These are phyloP conservation scores for Panurus biarmicus DNA, from an alignment of 2,113 vertebrate genomes.

Conservation along the genomic window DNA sequence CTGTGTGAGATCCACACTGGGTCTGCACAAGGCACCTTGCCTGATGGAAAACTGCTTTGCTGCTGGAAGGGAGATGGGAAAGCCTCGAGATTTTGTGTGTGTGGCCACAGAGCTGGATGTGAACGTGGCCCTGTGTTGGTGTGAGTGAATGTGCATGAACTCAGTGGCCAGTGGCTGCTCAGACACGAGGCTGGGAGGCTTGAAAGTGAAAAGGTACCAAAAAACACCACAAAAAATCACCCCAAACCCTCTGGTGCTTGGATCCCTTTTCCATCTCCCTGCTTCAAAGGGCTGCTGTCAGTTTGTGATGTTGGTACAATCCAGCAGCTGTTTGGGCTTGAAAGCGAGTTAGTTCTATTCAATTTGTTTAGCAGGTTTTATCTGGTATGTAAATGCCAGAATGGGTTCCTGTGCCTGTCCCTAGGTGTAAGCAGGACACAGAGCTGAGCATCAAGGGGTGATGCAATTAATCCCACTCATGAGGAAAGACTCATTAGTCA, in stretches of 20 bases:
- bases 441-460: neutral
- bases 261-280: neutral
- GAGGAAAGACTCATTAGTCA: neutral
- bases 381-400: neutral
- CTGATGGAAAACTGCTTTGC: neutral
- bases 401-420: neutral
- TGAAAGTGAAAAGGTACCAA: neutral
- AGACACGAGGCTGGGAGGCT: neutral
- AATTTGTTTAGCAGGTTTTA: neutral
- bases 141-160: fast-evolving
- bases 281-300: neutral
- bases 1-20: fast-evolving
- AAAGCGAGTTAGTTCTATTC: neutral
- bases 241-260: fast-evolving
- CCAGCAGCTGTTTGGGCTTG: neutral
- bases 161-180: neutral
- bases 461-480: slow-evolving; percentile 1
- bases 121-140: fast-evolving
- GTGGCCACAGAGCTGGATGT: neutral
- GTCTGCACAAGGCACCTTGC: neutral
- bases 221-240: neutral
- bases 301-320: neutral
- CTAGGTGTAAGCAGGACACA: neutral
- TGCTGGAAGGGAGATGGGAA: fast-evolving
- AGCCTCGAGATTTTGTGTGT: neutral